These are phyloP conservation scores for Cryptus viduatorius DNA, from an alignment of 2,888 invertebrate species.

Conservation along the genomic window DNA sequence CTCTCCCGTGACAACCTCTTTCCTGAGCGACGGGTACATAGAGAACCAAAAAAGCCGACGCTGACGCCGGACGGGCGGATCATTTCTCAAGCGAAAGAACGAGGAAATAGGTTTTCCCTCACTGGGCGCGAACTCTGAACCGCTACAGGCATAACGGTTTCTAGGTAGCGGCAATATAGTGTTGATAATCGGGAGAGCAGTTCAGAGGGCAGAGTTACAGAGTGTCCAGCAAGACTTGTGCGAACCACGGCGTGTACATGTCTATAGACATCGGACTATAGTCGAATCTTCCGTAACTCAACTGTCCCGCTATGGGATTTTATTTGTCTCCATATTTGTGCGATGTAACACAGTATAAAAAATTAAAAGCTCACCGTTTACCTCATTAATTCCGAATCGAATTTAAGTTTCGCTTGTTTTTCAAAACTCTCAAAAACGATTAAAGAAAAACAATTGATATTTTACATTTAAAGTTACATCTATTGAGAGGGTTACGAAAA, in stretches of 20 bases:
- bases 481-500: no score
- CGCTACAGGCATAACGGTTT: constrained; percentile 12
- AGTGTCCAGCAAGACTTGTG: not conserved
- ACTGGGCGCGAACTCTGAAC: constrained; percentile 8
- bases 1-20: constrained; percentile 53
- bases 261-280: not conserved
- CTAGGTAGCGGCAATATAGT: constrained; percentile 9
- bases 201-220: constrained; percentile 13
- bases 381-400: no score
- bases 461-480: no score
- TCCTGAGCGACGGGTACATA: constrained; percentile 22
- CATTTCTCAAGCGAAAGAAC: constrained; percentile 63
- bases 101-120: constrained; percentile 60
- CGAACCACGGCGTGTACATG: not conserved
- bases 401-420: no score
- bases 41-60: constrained; percentile 33
- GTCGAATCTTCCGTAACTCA: not conserved
- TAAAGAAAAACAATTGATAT: no score
- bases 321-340: not conserved
- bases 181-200: constrained; percentile 42
- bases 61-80: constrained; percentile 50
- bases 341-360: no score
- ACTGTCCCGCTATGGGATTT: not conserved
- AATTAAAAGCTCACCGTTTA: no score
- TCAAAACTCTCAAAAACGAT: no score